Conservation (phyloP, 2,797 vertebrate genomes). For the Myotis pilosus region DNA sequence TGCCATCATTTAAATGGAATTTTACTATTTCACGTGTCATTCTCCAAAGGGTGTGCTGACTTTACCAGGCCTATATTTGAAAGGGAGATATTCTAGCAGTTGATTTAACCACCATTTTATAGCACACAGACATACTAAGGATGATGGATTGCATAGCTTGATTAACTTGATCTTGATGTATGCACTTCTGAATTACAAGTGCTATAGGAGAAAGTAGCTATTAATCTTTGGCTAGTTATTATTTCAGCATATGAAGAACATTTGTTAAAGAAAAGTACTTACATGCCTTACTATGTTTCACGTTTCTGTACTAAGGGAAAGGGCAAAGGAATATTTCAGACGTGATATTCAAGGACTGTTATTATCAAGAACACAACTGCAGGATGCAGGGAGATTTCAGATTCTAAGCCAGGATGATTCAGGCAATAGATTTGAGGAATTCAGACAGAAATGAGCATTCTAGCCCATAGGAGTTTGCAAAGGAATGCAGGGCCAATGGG, state of each 20-base stretch:
- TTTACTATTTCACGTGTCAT: not conserved
- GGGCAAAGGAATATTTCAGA: conserved; percentile 9
- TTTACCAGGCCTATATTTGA: not conserved
- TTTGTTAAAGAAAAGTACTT: conserved; percentile 40
- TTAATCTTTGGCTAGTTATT: conserved; percentile 41
- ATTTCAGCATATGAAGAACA: conserved; percentile 24
- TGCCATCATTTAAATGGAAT: not conserved
- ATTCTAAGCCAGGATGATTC: not conserved
- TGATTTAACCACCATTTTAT: not conserved
- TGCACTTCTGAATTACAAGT: conserved; percentile 49
- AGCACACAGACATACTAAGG: conserved; percentile 12
- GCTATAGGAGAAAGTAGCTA: not conserved
- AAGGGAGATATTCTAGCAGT: not conserved
- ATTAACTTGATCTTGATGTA: conserved; percentile 44
- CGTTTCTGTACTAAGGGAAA: not conserved
- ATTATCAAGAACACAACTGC: not conserved
- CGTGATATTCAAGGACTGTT: not conserved
- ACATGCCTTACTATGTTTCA: conserved; percentile 8
- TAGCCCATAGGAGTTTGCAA: not conserved
- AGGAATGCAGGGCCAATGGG: not conserved
- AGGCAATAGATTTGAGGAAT: not conserved
- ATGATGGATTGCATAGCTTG: not conserved
- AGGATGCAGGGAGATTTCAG: not conserved
- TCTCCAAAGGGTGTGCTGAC: not conserved
- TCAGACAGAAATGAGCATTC: not conserved